Conservation (phyloP, 2,888 invertebrate species). For the Ganaspis brasiliensis region DNA sequence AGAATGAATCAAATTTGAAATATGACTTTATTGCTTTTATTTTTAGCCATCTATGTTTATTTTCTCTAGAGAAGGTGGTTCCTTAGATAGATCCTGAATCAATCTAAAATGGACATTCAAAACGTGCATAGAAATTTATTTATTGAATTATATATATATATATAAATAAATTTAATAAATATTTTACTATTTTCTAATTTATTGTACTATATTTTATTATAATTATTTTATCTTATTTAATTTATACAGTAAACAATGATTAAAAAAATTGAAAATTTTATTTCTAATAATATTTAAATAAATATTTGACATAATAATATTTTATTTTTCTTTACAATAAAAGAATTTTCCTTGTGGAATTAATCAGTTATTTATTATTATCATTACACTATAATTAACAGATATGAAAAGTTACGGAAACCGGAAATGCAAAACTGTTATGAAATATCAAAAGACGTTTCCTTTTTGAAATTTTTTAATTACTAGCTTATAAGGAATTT, state of each 20-base stretch:
- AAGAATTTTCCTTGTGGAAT: neutral
- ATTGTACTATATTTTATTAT: too few species aligned
- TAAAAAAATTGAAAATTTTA: too few species aligned
- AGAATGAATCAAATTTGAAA: neutral
- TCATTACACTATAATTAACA: neutral
- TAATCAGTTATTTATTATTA: too few species aligned
- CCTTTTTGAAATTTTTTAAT: too few species aligned
- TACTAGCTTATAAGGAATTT: neutral
- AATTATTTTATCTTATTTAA: too few species aligned
- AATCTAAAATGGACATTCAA: neutral
- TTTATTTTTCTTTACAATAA: too few species aligned
- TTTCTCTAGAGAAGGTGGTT: neutral
- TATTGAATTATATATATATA: too few species aligned
- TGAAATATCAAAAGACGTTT: neutral
- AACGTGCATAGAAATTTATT: neutral
- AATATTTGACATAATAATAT: neutral
- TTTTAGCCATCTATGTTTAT: conserved; percentile 26
- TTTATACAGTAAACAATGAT: too few species aligned
- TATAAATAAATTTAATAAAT: too few species aligned
- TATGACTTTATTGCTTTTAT: conserved; percentile 11
- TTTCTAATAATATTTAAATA: too few species aligned
- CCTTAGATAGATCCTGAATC: neutral
- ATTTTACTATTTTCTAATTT: too few species aligned
- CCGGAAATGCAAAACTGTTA: neutral
- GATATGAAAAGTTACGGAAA: neutral